Percentiles rank a stretch among this genome's conserved stretches.
phyloP scores from a whole-genome alignment of 1,140 invertebrate species.

The Megalonaias nervosa region DNA sequence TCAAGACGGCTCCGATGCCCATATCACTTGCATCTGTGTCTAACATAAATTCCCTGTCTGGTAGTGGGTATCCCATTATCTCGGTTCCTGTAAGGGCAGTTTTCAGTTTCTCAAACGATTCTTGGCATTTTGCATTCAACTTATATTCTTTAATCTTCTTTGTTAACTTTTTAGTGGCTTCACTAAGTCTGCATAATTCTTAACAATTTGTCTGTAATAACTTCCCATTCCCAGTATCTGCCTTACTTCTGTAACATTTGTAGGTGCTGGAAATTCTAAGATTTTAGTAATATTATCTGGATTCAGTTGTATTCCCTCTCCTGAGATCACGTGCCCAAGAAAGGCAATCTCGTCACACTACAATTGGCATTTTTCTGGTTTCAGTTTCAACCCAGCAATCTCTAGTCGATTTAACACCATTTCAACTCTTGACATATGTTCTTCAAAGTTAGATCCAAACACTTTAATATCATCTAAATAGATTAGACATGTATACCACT shows the following conservation, averaged over 20 bases:
- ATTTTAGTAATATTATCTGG: conserved; percentile 1
- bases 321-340: conserved; percentile 13
- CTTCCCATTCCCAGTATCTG: conserved; percentile 3
- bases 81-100: background rate
- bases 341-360: background rate
- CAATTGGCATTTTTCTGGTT: conserved; percentile 1
- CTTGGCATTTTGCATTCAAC: conserved; percentile 53
- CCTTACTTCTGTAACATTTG: conserved; percentile 4
- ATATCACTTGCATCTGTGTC: too few species aligned
- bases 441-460: background rate
- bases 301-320: background rate
- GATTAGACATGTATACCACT: too few species aligned
- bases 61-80: too few species aligned
- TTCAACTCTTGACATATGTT: background rate
- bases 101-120: conserved; percentile 6
- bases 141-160: conserved; percentile 64
- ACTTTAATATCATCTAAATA: background rate
- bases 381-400: conserved; percentile 1
- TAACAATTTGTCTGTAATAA: conserved; percentile 12
- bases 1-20: too few species aligned
- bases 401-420: background rate
- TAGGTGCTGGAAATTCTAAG: background rate
- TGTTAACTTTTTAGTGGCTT: conserved; percentile 66
- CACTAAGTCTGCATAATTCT: conserved; percentile 8
- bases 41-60: too few species aligned